Evolutionary conservation across 2,797 vertebrate species (phyloP), one percentile per base, ranked within the genome.

Genomic region (Anolis apletophallus): DNA sequence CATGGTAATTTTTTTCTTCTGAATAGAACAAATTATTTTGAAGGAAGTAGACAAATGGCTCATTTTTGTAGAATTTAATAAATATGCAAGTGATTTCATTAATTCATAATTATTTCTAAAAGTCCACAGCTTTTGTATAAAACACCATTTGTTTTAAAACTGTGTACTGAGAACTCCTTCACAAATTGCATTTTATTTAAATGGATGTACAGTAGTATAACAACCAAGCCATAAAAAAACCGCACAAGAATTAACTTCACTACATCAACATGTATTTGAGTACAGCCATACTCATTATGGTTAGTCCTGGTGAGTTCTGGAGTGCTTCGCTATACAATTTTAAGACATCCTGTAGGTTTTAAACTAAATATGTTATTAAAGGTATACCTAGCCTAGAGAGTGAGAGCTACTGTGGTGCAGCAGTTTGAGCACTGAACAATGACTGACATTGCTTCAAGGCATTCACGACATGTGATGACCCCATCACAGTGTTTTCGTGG

Each of bases 61-160:
- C 29, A 77, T 77, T 82, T 32, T 36, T 10, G 36, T 55, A 54
- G 75, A 75, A 83, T 46, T 84, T 80, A 83, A 81, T 52, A 79
- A 93, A 84, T 79, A 52, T 26, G 0, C 17, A 75, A 0, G 57
- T 84, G 69, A 61, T 11, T 46, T 80, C 54, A 8, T 32, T 80
- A 69, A 29, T 68, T 32, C 79, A 8, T 81, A 83, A 80, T 50
- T 74, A 5, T 32, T 26, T 3, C 36, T 34, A 29, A 0, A 0
- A 83, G 55, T 34, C 9, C 3, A 72, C 5, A 34, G 36, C 73
- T 59, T n/a, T 0, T 80, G 73, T 16, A 11, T 57, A 78, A 26
- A 57, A 82, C 1, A 64, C 23, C 81, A 57, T 17, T 29, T 1
- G 26, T 26, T 84, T 84, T 40, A 32, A 52, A 52, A 84, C 12